Base-by-base conservation (phyloP, 2,888 invertebrate genomes). In the Drosophila ezoana region DNA sequence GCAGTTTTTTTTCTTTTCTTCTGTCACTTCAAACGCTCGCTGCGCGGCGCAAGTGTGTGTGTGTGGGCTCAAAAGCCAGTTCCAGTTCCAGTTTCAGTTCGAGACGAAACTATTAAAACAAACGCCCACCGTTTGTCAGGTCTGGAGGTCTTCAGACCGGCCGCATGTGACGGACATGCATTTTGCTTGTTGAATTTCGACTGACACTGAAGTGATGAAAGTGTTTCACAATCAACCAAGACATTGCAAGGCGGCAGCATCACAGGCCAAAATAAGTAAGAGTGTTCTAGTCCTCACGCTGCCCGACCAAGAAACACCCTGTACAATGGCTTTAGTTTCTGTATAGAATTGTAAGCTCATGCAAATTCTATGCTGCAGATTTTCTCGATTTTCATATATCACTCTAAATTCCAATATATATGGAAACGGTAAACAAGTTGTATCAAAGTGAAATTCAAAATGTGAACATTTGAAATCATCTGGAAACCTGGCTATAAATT, bases 161-260 rank as follows among this genome's bases (percentile, higher is more conserved):
- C 76, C 52, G 76, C 67, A 56, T 68, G 73, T 38, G 80, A 76
- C 51, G 72, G 85, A 85, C 80, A 71, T 84, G 86, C 76, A 76
- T 78, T 79, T 69, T 70, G 63, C 64, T 71, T 69, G 40, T 41
- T 41, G 59, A 47, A 47, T 57, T 28, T 71, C 56, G 58, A 48
- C 57, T 58, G 74, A 76, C 76, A 72, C 60, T 75, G 76, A 89
- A 87, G 87, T 87, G 87, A 89, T 76, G 89, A 89, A 87, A 87
- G 87, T 89, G 87, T 87, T 83, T 77, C 81, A 89, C 81, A 89
- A 89, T 89, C 84, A 72, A 80, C 73, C 59, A 45, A 82, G 79
- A 82, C 89, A 73, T 47, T 56, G 74, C 51, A 44, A 40, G 85
- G 76, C 89, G 86, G 89, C 85, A 85, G 78, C 85, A 70, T 84